Evolutionary conservation across 1,140 invertebrate species (phyloP).

Genomic region (Tetramorium simillimum): DNA sequence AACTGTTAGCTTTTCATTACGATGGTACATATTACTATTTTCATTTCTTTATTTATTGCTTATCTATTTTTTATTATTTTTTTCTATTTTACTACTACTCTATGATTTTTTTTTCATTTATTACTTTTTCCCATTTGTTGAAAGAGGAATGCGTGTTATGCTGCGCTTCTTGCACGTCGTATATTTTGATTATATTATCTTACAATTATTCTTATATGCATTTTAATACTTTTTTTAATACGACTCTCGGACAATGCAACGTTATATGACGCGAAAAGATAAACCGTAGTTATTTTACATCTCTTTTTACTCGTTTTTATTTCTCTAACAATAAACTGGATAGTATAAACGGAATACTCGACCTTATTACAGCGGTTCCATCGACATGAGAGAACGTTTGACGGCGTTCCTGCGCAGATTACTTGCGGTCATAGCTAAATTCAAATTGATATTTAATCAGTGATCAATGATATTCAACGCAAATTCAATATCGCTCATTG

Average conservation of each 20-base stretch:
- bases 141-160: not conserved
- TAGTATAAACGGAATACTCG: conserved; percentile 20
- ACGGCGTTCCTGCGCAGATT: not conserved
- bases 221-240: not conserved
- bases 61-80: not conserved
- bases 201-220: conserved; percentile 1
- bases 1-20: conserved; percentile 35
- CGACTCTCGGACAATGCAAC: not conserved
- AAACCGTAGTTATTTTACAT: not conserved
- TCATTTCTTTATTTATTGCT: not conserved
- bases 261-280: not conserved
- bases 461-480: conserved; percentile 23
- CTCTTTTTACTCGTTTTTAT: not conserved
- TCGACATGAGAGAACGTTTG: not conserved
- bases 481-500: conserved; percentile 13
- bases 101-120: not conserved
- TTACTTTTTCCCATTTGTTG: not conserved
- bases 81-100: not conserved
- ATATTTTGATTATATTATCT: not conserved
- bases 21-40: conserved; percentile 3
- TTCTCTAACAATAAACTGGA: conserved; percentile 15
- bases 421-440: not conserved
- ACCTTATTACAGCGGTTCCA: conserved; percentile 10
- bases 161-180: not conserved
- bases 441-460: conserved; percentile 50